Evolutionary conservation across 2,113 vertebrate species (phyloP).

Genomic region (Oryzias celebensis): DNA sequence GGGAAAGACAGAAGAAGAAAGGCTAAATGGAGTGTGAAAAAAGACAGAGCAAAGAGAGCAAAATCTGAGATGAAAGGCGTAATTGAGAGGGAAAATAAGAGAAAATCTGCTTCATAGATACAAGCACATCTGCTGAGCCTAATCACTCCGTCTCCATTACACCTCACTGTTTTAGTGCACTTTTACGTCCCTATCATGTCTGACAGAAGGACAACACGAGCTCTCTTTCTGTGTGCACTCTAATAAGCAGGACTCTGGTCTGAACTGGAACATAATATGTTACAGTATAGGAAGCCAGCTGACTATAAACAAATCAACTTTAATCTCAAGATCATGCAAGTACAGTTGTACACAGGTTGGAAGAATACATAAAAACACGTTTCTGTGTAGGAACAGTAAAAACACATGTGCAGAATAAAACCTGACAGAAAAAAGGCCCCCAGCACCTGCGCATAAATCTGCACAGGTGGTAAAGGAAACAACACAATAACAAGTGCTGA

Average conservation of each 20-base stretch:
- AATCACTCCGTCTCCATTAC: slow-evolving; percentile 54
- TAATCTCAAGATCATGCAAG: slow-evolving; percentile 47
- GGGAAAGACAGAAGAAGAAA: slow-evolving; percentile 13
- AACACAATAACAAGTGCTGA: slow-evolving; percentile 63
- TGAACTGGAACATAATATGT: slow-evolving; percentile 55
- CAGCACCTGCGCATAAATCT: slow-evolving; percentile 49
- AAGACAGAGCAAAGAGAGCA: slow-evolving; percentile 35
- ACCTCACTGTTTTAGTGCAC: slow-evolving; percentile 52
- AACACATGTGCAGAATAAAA: slow-evolving; percentile 23
- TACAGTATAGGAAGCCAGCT: slow-evolving; percentile 36
- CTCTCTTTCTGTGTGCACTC: slow-evolving; percentile 52
- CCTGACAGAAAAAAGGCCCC: slow-evolving; percentile 39
- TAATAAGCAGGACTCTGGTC: slow-evolving; percentile 63
- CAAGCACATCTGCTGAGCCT: slow-evolving; percentile 46
- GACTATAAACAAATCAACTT: slow-evolving; percentile 49
- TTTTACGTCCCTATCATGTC: slow-evolving; percentile 75
- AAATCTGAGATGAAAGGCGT: slow-evolving; percentile 35
- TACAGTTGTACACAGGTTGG: not conserved
- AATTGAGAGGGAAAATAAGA: slow-evolving; percentile 32
- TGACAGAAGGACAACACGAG: slow-evolving; percentile 72
- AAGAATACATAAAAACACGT: slow-evolving; percentile 1
- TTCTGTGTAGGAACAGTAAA: slow-evolving; percentile 8
- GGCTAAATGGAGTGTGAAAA: slow-evolving; percentile 42
- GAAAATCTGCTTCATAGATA: slow-evolving; percentile 33
- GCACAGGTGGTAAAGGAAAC: slow-evolving; percentile 52